These are phyloP conservation scores for Popillia japonica DNA, from an alignment of 1,140 invertebrate genomes.

Conservation along the genomic window DNA sequence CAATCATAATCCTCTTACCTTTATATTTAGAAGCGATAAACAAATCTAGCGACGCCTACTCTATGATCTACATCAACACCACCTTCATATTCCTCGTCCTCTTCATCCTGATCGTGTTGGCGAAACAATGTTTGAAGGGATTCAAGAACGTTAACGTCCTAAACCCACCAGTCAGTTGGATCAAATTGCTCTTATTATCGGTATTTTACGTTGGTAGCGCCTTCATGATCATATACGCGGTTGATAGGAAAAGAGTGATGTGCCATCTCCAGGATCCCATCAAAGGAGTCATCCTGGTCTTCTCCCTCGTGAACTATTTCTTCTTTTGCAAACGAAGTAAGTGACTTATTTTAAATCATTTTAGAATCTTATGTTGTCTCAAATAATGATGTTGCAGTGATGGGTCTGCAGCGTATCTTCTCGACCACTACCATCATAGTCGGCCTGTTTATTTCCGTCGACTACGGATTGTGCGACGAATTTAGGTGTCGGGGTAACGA, in stretches of 20 bases:
- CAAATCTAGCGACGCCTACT: constrained; percentile 52
- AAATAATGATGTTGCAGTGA: constrained; percentile 61
- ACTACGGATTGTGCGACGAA: constrained; percentile 70
- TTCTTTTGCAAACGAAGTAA: constrained; percentile 70
- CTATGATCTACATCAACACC: constrained; percentile 51
- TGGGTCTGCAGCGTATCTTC: constrained; percentile 68
- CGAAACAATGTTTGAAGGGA: constrained; percentile 48
- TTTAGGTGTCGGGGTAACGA: constrained; percentile 67
- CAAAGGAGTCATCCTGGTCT: constrained; percentile 66
- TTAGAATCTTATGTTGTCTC: constrained; percentile 36
- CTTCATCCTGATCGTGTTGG: constrained; percentile 41
- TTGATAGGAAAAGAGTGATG: constrained; percentile 61
- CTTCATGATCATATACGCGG: constrained; percentile 53
- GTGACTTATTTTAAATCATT: constrained; percentile 45
- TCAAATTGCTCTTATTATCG: constrained; percentile 47
- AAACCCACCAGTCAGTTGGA: constrained; percentile 47
- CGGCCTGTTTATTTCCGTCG: constrained; percentile 69
- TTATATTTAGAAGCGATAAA: constrained; percentile 53
- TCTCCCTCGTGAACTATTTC: constrained; percentile 68
- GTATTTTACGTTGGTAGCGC: constrained; percentile 48
- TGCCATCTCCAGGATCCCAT: constrained; percentile 71
- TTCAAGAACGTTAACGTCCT: constrained; percentile 50
- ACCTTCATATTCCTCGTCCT: constrained; percentile 45
- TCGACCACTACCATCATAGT: constrained; percentile 67
- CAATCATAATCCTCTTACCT: constrained; percentile 53